Conservation (phyloP, 2,113 vertebrate genomes). For the Meles meles region DNA sequence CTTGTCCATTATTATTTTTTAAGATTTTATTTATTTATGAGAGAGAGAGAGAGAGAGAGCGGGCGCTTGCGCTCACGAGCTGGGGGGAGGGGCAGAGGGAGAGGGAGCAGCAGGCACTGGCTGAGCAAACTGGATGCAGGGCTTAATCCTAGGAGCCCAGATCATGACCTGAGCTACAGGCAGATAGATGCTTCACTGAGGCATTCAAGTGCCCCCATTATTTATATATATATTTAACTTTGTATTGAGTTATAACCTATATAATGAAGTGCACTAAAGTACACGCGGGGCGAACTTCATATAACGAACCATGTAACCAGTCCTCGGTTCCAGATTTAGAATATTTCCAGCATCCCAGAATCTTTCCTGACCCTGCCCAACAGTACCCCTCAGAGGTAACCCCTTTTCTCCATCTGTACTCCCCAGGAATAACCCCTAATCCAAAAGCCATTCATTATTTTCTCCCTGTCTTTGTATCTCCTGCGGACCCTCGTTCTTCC, state of each 20-base stretch:
- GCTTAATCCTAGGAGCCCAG: neutral
- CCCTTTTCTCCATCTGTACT: neutral
- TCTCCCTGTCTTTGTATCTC: neutral
- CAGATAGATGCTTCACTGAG: neutral
- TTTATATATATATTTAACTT: neutral
- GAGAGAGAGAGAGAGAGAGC: too few relatives aligned
- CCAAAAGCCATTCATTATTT: neutral
- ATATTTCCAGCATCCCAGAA: neutral
- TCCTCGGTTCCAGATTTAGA: neutral
- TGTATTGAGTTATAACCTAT: neutral
- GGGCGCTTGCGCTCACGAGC: neutral
- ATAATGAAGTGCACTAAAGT: neutral
- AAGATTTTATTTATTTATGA: neutral
- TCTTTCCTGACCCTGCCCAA: neutral
- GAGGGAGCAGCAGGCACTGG: neutral
- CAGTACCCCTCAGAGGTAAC: neutral
- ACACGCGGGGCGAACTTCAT: neutral
- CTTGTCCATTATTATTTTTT: neutral
- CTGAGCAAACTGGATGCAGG: neutral
- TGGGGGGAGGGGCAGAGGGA: neutral
- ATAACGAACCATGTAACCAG: neutral
- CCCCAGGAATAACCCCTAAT: neutral
- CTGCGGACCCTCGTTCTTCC: constrained; percentile 69
- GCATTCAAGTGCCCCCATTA: neutral
- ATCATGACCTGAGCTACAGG: neutral